Percentiles rank a stretch among this genome's conserved stretches.
Evolutionary conservation across 2,888 invertebrate species (phyloP).

Genomic region (Sinodicranocentrus sp.): DNA sequence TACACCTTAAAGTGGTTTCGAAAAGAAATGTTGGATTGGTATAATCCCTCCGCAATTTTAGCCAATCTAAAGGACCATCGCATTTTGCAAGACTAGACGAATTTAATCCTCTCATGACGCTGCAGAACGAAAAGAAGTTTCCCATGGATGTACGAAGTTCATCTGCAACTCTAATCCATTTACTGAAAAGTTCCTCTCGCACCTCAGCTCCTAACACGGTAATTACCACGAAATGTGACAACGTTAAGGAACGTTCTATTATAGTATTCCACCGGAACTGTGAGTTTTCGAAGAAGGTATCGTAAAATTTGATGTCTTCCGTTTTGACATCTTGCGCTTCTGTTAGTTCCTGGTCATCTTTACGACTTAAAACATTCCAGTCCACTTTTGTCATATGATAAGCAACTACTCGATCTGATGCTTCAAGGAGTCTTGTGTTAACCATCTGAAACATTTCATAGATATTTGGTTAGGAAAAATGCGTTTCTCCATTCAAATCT

Average conservation of each 20-base stretch:
- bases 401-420: conserved; percentile 70
- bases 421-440: conserved; percentile 70
- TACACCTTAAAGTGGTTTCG: conserved; percentile 72
- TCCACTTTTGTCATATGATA: conserved; percentile 71
- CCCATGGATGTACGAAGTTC: conserved; percentile 73
- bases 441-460: conserved; percentile 57
- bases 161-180: conserved; percentile 74
- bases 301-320: conserved; percentile 52
- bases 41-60: conserved; percentile 71
- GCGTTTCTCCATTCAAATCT: too few relatives aligned
- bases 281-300: conserved; percentile 66
- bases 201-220: conserved; percentile 63
- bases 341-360: background rate
- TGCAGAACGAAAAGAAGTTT: conserved; percentile 75
- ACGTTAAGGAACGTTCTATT: conserved; percentile 71
- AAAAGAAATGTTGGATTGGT: conserved; percentile 73
- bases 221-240: conserved; percentile 74
- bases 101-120: conserved; percentile 73
- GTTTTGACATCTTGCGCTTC: background rate
- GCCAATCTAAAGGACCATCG: conserved; percentile 74
- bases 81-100: conserved; percentile 68
- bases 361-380: conserved; percentile 63
- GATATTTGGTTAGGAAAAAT: background rate
- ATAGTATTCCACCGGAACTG: conserved; percentile 73
- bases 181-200: conserved; percentile 72